Conservation (phyloP, 2,797 vertebrate species). For the Melanitta fusca region DNA sequence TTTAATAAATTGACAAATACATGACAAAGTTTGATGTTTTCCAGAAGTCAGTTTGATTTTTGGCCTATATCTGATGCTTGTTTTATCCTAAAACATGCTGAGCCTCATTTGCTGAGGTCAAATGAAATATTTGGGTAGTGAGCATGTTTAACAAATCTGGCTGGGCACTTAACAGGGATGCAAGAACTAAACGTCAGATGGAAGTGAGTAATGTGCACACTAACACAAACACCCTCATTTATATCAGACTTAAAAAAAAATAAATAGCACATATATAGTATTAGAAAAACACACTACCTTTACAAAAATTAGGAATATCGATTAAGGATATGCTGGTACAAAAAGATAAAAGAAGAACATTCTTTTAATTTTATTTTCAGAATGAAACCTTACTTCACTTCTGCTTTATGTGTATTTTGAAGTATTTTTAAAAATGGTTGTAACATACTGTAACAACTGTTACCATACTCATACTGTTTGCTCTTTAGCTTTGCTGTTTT, state of each 20-base stretch:
- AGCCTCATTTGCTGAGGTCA: neutral
- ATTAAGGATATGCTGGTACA: neutral
- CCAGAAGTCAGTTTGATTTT: neutral
- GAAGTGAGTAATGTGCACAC: neutral
- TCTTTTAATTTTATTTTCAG: neutral
- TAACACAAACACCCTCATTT: neutral
- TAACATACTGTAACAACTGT: neutral
- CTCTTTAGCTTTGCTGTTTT: neutral
- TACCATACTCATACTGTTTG: neutral
- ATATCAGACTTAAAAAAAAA: neutral
- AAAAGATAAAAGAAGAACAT: neutral
- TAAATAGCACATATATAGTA: neutral
- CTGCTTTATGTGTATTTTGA: neutral
- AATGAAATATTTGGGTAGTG: neutral
- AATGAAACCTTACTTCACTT: neutral
- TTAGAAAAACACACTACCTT: neutral
- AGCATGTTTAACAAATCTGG: neutral
- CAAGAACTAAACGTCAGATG: neutral
- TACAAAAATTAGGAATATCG: too few relatives aligned
- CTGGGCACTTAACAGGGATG: neutral
- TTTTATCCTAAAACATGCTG: neutral
- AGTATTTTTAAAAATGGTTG: neutral
- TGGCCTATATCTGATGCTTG: neutral
- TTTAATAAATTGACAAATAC: neutral
- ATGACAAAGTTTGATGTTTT: neutral